These are phyloP conservation scores for Taenaris catops DNA, from an alignment of 2,888 invertebrate species.

Conservation along the genomic window DNA sequence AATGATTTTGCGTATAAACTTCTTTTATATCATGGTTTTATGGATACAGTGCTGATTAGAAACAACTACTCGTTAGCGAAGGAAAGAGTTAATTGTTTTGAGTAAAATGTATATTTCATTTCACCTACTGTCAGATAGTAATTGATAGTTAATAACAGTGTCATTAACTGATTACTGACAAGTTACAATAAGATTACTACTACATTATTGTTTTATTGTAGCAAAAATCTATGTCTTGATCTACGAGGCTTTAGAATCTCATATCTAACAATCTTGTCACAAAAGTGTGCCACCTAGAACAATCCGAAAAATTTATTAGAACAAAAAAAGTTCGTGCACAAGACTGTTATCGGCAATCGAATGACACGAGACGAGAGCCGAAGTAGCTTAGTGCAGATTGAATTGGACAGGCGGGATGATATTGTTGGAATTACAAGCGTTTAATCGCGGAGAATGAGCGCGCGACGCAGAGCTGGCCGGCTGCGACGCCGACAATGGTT, in stretches of 20 bases:
- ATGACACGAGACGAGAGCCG: conserved; percentile 49
- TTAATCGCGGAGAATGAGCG: conserved; percentile 69
- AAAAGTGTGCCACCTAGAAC: conserved; percentile 19
- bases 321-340: conserved; percentile 33
- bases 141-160: conserved; percentile 8
- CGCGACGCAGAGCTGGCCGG: conserved; percentile 46
- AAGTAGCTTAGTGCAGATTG: conserved; percentile 48
- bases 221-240: conserved; percentile 5
- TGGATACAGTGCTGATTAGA: too few species aligned
- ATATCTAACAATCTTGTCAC: conserved; percentile 22
- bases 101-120: too few species aligned
- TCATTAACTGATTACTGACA: conserved; percentile 13
- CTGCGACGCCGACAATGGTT: conserved; percentile 62
- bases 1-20: background rate
- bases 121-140: too few species aligned
- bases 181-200: conserved; percentile 4
- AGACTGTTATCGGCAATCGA: conserved; percentile 32
- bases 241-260: conserved; percentile 3
- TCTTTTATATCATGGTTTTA: background rate
- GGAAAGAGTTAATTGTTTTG: too few species aligned
- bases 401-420: conserved; percentile 65
- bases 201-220: conserved; percentile 5
- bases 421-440: conserved; percentile 77
- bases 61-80: too few species aligned
- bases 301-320: conserved; percentile 24